A percentile compares a stretch with the other conserved stretches of the same genome.
Evolutionary conservation across 2,113 vertebrate species (phyloP).

Genomic region (Sakesphorus luctuosus): DNA sequence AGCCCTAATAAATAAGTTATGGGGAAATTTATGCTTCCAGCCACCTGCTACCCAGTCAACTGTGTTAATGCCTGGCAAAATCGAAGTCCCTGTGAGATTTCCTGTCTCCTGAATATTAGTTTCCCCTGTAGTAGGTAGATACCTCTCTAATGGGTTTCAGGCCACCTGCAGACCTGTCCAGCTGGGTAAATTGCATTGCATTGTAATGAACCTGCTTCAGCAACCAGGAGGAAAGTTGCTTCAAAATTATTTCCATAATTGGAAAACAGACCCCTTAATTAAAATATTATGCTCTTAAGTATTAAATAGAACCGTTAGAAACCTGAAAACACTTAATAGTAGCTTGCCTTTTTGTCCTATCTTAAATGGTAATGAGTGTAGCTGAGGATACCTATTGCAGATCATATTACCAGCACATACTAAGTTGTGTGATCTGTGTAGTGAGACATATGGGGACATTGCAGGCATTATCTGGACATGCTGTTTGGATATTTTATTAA

Average conservation of each 20-base stretch:
- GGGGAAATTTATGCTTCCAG: constrained; percentile 70
- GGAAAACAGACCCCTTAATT: not conserved
- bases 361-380: not conserved
- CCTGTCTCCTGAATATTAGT: constrained; percentile 69
- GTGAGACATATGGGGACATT: constrained; percentile 42
- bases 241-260: constrained; percentile 48
- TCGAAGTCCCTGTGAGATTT: constrained; percentile 64
- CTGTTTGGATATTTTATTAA: constrained; percentile 42
- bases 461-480: constrained; percentile 36
- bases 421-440: not conserved
- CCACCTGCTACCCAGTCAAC: constrained; percentile 73
- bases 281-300: constrained; percentile 39
- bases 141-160: constrained; percentile 67
- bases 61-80: constrained; percentile 68
- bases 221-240: constrained; percentile 11
- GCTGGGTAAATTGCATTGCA: constrained; percentile 60
- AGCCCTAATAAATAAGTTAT: constrained; percentile 69
- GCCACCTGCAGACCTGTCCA: constrained; percentile 69
- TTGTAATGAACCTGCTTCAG: constrained; percentile 60
- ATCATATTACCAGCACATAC: not conserved
- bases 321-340: not conserved
- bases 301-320: constrained; percentile 28
- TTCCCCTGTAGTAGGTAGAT: constrained; percentile 62
- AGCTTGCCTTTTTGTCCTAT: not conserved
- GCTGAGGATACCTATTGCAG: not conserved